A percentile compares a stretch with the other conserved stretches of the same genome.
phyloP scores from a whole-genome alignment of 2,113 vertebrate genomes.

The Protobothrops flavoviridis region DNA sequence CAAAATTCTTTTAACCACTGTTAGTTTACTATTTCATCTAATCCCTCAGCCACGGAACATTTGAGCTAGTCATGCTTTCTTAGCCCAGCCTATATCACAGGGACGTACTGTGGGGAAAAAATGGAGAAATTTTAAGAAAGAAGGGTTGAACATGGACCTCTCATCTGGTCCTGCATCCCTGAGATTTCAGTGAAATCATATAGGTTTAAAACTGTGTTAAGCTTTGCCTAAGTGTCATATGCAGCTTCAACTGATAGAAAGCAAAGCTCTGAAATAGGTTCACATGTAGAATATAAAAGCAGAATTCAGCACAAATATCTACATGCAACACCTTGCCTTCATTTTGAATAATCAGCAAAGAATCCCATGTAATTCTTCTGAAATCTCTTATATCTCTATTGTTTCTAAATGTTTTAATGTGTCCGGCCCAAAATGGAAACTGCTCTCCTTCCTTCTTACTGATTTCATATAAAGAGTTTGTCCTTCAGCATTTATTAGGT shows the following conservation, averaged over 20 bases:
- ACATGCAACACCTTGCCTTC: constrained; percentile 20
- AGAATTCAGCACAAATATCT: neutral
- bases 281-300: neutral
- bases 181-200: neutral
- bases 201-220: fast-evolving
- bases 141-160: neutral
- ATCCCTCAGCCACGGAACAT: neutral
- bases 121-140: neutral
- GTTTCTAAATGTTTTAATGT: constrained; percentile 46
- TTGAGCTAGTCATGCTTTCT: neutral
- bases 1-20: too few species aligned
- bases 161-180: neutral
- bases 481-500: constrained; percentile 53
- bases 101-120: neutral
- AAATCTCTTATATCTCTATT: constrained; percentile 56
- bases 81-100: neutral
- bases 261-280: neutral
- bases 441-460: constrained; percentile 46
- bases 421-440: constrained; percentile 45
- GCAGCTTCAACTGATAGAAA: fast-evolving
- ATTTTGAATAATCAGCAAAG: constrained; percentile 29
- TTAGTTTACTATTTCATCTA: neutral
- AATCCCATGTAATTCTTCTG: constrained; percentile 45
- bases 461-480: constrained; percentile 42
- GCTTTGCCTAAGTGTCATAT: fast-evolving